A percentile compares a stretch with the other conserved stretches of the same genome.
Conservation (phyloP, 2,888 invertebrate species). For the Drosophila mettleri region DNA sequence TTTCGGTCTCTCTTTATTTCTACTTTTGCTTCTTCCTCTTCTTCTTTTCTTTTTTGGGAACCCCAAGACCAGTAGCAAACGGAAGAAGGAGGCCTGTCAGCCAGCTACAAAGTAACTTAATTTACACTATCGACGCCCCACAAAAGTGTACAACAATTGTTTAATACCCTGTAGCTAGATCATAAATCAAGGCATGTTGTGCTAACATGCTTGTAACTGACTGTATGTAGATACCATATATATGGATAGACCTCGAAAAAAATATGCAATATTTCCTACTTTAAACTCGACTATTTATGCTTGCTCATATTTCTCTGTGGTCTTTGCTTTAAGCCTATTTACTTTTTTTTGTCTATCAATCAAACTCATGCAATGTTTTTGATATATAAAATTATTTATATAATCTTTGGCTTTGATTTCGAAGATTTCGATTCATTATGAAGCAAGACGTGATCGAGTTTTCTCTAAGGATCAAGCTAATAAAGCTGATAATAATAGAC, state of each 20-base stretch:
- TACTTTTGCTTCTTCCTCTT: neutral
- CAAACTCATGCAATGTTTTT: no score
- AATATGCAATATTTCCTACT: no score
- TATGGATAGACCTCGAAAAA: no score
- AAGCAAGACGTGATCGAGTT: no score
- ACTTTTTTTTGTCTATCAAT: no score
- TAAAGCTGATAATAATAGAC: no score
- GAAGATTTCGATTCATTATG: no score
- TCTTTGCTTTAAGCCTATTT: no score
- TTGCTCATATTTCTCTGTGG: no score
- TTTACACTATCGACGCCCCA: slow-evolving; percentile 62
- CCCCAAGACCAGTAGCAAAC: slow-evolving; percentile 74
- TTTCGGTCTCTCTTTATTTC: slow-evolving; percentile 41
- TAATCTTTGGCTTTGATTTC: neutral
- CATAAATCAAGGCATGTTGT: neutral
- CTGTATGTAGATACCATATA: no score
- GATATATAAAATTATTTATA: neutral
- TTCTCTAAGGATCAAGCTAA: no score
- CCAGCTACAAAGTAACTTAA: slow-evolving; percentile 76
- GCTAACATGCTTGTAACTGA: neutral
- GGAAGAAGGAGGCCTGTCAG: slow-evolving; percentile 68
- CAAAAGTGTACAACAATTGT: slow-evolving; percentile 51
- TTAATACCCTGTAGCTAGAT: slow-evolving; percentile 21
- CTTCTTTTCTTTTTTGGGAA: slow-evolving; percentile 13
- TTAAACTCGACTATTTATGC: no score